Evolutionary conservation across 2,797 vertebrate species (phyloP).

Genomic region (Falco peregrinus): DNA sequence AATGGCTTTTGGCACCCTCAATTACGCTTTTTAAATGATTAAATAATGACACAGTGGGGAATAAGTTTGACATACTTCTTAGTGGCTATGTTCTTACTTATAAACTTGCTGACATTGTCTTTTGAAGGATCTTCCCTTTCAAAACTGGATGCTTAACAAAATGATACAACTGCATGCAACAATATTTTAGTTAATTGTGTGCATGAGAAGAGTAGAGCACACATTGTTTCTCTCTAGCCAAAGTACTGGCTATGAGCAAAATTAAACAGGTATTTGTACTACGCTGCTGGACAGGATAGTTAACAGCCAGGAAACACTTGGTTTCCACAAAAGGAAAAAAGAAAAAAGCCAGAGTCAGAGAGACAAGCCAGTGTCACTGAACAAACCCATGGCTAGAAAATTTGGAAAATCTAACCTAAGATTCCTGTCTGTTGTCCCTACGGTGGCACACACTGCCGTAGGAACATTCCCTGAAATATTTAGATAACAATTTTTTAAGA

Average conservation of each 20-base stretch:
- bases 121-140: neutral
- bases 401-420: fast-evolving
- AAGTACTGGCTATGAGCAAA: neutral
- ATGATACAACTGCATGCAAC: too few species aligned
- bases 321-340: neutral
- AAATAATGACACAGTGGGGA: neutral
- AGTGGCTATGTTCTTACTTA: neutral
- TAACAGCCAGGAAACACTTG: neutral
- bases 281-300: neutral
- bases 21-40: neutral
- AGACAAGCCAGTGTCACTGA: neutral
- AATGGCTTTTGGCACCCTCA: neutral
- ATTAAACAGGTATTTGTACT: neutral
- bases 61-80: neutral
- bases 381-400: neutral
- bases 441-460: too few species aligned
- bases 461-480: neutral
- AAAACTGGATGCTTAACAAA: neutral
- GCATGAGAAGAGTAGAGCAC: neutral
- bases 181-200: too few species aligned
- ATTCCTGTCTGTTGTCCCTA: neutral
- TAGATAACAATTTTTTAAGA: neutral
- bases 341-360: neutral
- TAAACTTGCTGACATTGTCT: neutral
- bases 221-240: neutral